A percentile compares a stretch with the other conserved stretches of the same genome.
Conservation (phyloP, 2,888 invertebrate genomes). For the Leucophora obtusa region DNA sequence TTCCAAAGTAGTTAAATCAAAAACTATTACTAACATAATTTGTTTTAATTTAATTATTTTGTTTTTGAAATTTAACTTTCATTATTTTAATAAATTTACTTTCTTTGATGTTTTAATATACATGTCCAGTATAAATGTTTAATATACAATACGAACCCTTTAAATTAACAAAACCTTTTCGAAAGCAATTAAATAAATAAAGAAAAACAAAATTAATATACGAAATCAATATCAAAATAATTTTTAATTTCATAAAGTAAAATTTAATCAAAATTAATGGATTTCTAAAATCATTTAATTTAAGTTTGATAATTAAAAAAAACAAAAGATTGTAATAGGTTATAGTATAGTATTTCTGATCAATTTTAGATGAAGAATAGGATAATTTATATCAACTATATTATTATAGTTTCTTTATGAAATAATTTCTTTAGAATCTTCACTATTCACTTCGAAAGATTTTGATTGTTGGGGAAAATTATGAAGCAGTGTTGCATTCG, state of each 20-base stretch:
- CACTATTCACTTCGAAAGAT: too few species aligned
- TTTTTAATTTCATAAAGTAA: conserved; percentile 12
- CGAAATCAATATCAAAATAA: conserved; percentile 49
- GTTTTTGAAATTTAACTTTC: conserved; percentile 43
- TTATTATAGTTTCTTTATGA: too few species aligned
- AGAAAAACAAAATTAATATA: conserved; percentile 23
- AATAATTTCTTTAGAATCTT: too few species aligned
- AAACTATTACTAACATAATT: conserved; percentile 17
- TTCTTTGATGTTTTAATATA: conserved; percentile 57
- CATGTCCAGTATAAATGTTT: conserved; percentile 65
- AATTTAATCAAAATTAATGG: conserved; percentile 42
- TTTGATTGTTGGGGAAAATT: too few species aligned
- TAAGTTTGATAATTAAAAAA: not conserved
- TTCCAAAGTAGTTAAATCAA: conserved; percentile 45
- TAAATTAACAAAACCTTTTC: conserved; percentile 50
- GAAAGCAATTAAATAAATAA: conserved; percentile 53
- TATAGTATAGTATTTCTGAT: too few species aligned
- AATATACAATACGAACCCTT: conserved; percentile 33
- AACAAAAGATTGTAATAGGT: not conserved
- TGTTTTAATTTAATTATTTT: not conserved
- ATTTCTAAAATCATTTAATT: conserved; percentile 7
- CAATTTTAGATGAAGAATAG: too few species aligned
- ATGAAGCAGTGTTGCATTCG: too few species aligned
- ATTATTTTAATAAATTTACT: conserved; percentile 50
- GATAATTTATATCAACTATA: too few species aligned